Evolutionary conservation across 2,797 vertebrate species (phyloP), one percentile per base, ranked within the genome.

Genomic region (Antrozous pallidus): DNA sequence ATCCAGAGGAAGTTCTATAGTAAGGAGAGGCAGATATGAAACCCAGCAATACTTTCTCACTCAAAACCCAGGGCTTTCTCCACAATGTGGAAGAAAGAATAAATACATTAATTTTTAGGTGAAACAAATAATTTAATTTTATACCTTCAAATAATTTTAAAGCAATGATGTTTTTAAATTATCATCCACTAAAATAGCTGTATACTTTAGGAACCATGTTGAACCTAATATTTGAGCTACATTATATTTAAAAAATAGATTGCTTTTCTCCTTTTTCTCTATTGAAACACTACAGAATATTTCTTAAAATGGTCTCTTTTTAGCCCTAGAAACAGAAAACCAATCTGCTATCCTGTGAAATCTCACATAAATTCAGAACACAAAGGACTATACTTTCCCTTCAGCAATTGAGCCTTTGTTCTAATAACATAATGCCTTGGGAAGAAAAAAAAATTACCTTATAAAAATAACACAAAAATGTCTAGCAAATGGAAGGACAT

Each of bases 311-410:
- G 42, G 36, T 8, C 36, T 74, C 49, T 88, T 20, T 82, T 80
- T 92, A 90, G 61, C 75, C 91, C 58, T 78, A 69, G 88, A 92
- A 91, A 87, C 79, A 38, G 83, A 93, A 91, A 92, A 81, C 1
- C 84, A 81, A 78, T 80, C 36, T 81, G 18, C 17, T 93, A 63
- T 88, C 63, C 78, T 81, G 38, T 78, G 73, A 95, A 95, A 90
- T 97, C 84, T 90, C 84, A 75, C 80, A 93, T 94, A 87, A 95
- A 91, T 92, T 90, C n/a, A 24, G n/a, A 84, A 79, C n/a, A 93
- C 49, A 90, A 78, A 40, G 51, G 73, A 45, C 49, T 63, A 61
- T 69, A 54, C 70, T 63, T 95, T 90, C 61, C 80, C 67, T 81
- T 91, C 28, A 74, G 85, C 71, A 77, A n/a, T n/a, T 20, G 20